These are phyloP conservation scores for roundworm (Caenorhabditis elegans) DNA, from an alignment of 1,140 invertebrate species.

Conservation along the genomic window DNA sequence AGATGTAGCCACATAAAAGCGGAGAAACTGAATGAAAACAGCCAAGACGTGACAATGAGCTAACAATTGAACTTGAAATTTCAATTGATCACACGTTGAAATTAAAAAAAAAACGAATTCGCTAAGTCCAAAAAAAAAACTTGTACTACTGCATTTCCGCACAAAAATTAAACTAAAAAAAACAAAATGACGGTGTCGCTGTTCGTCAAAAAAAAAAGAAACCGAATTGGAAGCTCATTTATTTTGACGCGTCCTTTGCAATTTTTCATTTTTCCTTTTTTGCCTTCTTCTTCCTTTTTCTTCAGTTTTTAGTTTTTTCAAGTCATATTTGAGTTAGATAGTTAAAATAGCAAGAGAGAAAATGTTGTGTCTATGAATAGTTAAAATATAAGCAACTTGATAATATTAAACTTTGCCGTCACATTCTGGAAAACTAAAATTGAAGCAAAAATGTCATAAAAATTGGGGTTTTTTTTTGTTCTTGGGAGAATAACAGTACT, in stretches of 20 bases:
- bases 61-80: background rate
- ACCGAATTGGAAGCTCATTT: background rate
- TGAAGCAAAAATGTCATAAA: too few species aligned
- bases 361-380: too few species aligned
- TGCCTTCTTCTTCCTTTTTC: background rate
- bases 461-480: too few species aligned
- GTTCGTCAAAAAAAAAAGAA: background rate
- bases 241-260: constrained; percentile 18
- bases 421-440: too few species aligned
- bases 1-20: constrained; percentile 11
- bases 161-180: too few species aligned
- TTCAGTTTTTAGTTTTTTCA: background rate
- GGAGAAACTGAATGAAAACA: background rate
- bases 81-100: background rate
- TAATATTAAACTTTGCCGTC: too few species aligned
- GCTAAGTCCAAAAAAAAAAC: too few species aligned
- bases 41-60: background rate
- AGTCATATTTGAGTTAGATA: background rate
- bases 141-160: too few species aligned
- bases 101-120: background rate
- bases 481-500: too few species aligned
- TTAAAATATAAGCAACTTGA: too few species aligned
- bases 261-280: constrained; percentile 1
- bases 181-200: background rate
- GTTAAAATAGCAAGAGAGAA: background rate